These are phyloP conservation scores for Dysidea cf. avara DNA, from an alignment of 37 sponge, comb jelly and placozoan genomes.

Conservation along the genomic window DNA sequence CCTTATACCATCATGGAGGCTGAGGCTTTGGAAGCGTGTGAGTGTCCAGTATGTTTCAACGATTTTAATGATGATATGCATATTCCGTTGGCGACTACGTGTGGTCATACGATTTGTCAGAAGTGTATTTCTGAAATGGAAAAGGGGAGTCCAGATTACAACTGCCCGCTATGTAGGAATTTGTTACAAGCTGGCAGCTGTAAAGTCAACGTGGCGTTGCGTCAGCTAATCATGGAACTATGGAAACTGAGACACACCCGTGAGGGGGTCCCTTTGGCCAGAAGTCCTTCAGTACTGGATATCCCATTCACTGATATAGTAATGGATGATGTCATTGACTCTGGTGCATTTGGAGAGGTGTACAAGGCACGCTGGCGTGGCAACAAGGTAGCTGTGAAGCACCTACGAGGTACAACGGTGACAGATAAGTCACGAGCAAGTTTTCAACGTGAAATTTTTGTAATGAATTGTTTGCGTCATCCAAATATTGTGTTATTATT, in stretches of 20 bases:
- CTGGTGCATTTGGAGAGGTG: slow-evolving; percentile 87
- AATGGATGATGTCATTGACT: slow-evolving; percentile 49
- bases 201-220: slow-evolving; percentile 59
- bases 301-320: slow-evolving; percentile 15
- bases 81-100: slow-evolving; percentile 68
- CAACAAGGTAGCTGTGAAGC: slow-evolving; percentile 76
- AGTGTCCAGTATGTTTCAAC: slow-evolving; percentile 80
- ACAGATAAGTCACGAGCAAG: slow-evolving; percentile 39
- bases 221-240: slow-evolving; percentile 36
- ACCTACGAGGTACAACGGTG: slow-evolving; percentile 26
- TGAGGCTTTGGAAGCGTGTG: slow-evolving; percentile 58
- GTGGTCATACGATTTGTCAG: slow-evolving; percentile 83
- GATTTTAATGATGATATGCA: slow-evolving; percentile 20
- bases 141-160: slow-evolving; percentile 17
- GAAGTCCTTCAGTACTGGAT: slow-evolving; percentile 3
- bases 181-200: slow-evolving; percentile 32
- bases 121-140: slow-evolving; percentile 1
- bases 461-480: slow-evolving; percentile 84
- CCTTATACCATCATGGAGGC: too few species aligned
- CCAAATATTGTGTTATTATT: slow-evolving; percentile 85
- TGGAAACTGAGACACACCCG: neutral
- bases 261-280: too few species aligned
- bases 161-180: slow-evolving; percentile 75
- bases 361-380: slow-evolving; percentile 65
- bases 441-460: slow-evolving; percentile 73